Base-by-base conservation (phyloP, 2,113 vertebrate genomes). In the Antechinus stuartii region DNA sequence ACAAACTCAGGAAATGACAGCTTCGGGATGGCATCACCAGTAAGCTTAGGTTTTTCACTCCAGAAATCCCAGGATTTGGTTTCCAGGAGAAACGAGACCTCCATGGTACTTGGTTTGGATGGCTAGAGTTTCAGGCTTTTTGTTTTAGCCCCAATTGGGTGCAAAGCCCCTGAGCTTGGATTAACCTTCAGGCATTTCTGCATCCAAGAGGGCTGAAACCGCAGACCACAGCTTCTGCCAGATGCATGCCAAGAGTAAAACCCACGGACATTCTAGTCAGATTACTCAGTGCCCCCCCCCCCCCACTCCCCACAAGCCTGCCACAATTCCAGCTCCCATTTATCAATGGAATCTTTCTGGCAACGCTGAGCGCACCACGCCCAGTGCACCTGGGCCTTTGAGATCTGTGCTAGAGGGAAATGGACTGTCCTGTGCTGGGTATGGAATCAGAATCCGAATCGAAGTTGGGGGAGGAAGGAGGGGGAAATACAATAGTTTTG, bases 61-160 rank as follows among this genome's bases (percentile, higher is more conserved):
- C 95, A 95, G 92, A 96, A 98, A 98, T 94, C 90, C 89, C 1
- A 54, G 49, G 89, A 94, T 97, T 98, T 97, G 97, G 96, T 98
- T 97, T 97, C 95, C 95, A 98, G 95, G 92, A 94, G 91, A 97
- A 97, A 94, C 3, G 90, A 97, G 92, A 90, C 55, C 92, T 93
- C 94, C 96, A 30, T 92, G 93, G 46, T 97, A 10, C 76, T 96
- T 27, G n/a, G 35, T 94, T 95, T 92, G 95, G 10, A 35, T 91
- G 55, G 89, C 47, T 90, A 96, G 49, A 97, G 94, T 97, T 97
- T 98, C 30, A 54, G 61, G 3, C 22, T 97, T 96, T 91, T 94
- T 47, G 42, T 96, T 97, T 96, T 93, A 61, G 96, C 94, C 91
- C 12, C 30, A 95, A 4, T 92, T 55, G 10, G 97, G 92, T 89